These are phyloP conservation scores for Coryphaenoides rupestris DNA, from an alignment of 2,113 vertebrate genomes.

Conservation along the genomic window DNA sequence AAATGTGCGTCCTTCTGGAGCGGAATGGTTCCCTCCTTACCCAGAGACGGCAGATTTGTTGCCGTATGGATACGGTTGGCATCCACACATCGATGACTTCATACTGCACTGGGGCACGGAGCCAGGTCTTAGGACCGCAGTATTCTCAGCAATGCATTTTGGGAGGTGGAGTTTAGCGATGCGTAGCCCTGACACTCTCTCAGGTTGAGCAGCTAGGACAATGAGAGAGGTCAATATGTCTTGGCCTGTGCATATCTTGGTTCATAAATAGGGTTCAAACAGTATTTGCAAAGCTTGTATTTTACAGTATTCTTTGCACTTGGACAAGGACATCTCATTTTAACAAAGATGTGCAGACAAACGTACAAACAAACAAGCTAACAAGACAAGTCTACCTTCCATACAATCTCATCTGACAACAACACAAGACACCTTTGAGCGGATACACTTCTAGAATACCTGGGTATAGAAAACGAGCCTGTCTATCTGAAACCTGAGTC, in stretches of 20 bases:
- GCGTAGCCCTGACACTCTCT: slow-evolving; percentile 18
- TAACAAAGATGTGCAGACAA: too few species aligned
- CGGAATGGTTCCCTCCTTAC: slow-evolving; percentile 8
- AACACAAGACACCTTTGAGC: too few species aligned
- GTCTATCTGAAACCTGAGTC: too few species aligned
- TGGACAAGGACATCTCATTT: too few species aligned
- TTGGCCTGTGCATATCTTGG: background rate
- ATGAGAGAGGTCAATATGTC: background rate
- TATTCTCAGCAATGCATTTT: slow-evolving; percentile 20
- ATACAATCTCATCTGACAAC: too few species aligned
- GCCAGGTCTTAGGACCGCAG: slow-evolving; percentile 23
- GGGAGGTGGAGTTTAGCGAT: slow-evolving; percentile 17
- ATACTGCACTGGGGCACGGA: slow-evolving; percentile 23
- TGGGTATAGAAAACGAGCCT: too few species aligned
- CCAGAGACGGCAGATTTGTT: slow-evolving; percentile 11
- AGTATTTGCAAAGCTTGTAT: background rate
- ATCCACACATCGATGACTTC: slow-evolving; percentile 12
- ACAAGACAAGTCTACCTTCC: too few species aligned
- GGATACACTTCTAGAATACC: too few species aligned
- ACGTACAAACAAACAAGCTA: too few species aligned
- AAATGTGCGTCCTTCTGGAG: background rate
- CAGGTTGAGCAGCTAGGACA: slow-evolving; percentile 10
- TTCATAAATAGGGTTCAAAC: background rate
- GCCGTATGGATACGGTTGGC: background rate
- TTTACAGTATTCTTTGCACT: background rate